Conservation (phyloP, 2,888 invertebrate genomes). For the Zelleria hepariella region DNA sequence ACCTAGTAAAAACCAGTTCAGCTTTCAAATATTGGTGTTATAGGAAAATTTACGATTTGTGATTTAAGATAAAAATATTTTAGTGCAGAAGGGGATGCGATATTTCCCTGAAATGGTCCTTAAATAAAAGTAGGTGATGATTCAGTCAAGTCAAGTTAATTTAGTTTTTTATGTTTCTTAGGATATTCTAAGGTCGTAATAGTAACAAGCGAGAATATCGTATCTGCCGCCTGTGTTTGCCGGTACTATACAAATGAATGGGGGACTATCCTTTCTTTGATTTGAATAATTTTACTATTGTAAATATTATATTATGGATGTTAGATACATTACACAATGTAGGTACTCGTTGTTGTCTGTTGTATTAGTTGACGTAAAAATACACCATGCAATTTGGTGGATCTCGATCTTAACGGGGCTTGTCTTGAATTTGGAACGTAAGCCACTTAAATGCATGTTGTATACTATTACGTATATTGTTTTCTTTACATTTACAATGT, state of each 20-base stretch:
- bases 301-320: constrained; percentile 53
- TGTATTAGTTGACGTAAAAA: constrained; percentile 19
- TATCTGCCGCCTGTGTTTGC: constrained; percentile 14
- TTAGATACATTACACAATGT: constrained; percentile 42
- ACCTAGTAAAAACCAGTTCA: constrained; percentile 57
- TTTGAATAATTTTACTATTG: constrained; percentile 35
- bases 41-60: constrained; percentile 53
- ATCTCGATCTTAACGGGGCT: not conserved
- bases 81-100: not conserved
- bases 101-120: not conserved
- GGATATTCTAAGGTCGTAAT: too few species aligned
- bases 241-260: constrained; percentile 34
- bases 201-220: not conserved
- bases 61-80: constrained; percentile 34
- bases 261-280: constrained; percentile 19
- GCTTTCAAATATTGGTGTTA: constrained; percentile 69
- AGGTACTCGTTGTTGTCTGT: constrained; percentile 36
- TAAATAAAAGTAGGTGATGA: not conserved
- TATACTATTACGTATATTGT: too few species aligned
- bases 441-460: not conserved
- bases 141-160: too few species aligned
- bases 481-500: too few species aligned
- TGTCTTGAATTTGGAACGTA: too few species aligned
- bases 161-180: too few species aligned
- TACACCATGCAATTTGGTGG: not conserved